Evolutionary conservation across 2,888 invertebrate species (phyloP), one percentile per base, ranked within the genome.

Genomic region (Plutella xylostella): DNA sequence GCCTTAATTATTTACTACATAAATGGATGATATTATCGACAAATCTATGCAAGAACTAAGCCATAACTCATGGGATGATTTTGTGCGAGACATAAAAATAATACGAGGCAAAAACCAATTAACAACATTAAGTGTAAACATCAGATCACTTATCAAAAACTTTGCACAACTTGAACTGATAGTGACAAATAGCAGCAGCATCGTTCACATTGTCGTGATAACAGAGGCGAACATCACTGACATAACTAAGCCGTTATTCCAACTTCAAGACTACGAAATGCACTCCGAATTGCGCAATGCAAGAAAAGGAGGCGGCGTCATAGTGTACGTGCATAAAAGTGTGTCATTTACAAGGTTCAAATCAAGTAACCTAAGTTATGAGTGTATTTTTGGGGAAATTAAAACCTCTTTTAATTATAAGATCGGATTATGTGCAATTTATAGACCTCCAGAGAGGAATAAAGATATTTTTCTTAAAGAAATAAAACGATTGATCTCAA

Each of bases 121-220:
- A 38, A n/a, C 28, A 9, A 3, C 42, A 9, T 18, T 48, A 6
- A 39, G 42, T 38, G 45, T 49, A 3, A 49, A 49, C 19, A 46
- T 49, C 15, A 15, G 46, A 15, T 48, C 47, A 2, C 30, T 48
- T 20, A 41, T 46, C 2, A 45, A 45, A 45, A 51, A 52, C 19
- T 48, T 51, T 38, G 25, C 19, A 7, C 47, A 51, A 4, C 38
- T 52, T 9, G 51, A 52, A 46, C 47, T 45, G 12, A 51, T 49
- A 21, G 15, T 49, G 12, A 6, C 14, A 14, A 41, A 19, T n/a
- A 45, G 46, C 17, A 9, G 11, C 18, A 25, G 31, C 4, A 43
- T 20, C 25, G 42, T 50, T 30, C 48, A 50, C n/a, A 11, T 45
- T 14, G 42, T 50, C 4, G 39, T 46, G 7, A 21, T 52, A 28